A percentile compares a stretch with the other conserved stretches of the same genome.
phyloP scores from a whole-genome alignment of 2,797 vertebrate species.

The Phoebastria nigripes region DNA sequence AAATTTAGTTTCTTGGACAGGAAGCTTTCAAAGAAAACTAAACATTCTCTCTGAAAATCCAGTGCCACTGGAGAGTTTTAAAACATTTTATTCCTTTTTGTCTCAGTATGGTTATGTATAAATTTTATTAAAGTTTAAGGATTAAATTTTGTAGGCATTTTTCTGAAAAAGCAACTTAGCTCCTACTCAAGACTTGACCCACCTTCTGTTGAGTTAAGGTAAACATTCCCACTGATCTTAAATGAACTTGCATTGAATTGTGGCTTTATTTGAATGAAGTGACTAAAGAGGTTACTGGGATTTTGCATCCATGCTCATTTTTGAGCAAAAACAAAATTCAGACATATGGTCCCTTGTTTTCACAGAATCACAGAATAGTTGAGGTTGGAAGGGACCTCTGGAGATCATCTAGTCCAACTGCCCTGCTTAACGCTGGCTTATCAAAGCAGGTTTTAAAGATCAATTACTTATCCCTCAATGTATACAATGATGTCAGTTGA shows the following conservation, averaged over 20 bases:
- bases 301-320: neutral
- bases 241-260: neutral
- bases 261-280: neutral
- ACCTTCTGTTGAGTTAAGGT: neutral
- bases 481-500: neutral
- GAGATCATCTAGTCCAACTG: neutral
- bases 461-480: neutral
- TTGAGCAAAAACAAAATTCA: neutral
- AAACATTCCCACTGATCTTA: neutral
- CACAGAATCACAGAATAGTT: neutral
- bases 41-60: neutral
- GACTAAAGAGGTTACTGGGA: neutral
- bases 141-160: neutral
- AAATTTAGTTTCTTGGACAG: neutral
- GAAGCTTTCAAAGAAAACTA: neutral
- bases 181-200: neutral
- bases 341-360: neutral
- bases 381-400: neutral
- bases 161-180: neutral
- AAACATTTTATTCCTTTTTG: neutral
- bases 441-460: neutral
- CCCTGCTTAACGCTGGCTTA: neutral
- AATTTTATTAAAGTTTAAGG: neutral
- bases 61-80: neutral
- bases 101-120: neutral